Conservation (phyloP, 2,888 invertebrate species). For the Rhagonycha fulva region DNA sequence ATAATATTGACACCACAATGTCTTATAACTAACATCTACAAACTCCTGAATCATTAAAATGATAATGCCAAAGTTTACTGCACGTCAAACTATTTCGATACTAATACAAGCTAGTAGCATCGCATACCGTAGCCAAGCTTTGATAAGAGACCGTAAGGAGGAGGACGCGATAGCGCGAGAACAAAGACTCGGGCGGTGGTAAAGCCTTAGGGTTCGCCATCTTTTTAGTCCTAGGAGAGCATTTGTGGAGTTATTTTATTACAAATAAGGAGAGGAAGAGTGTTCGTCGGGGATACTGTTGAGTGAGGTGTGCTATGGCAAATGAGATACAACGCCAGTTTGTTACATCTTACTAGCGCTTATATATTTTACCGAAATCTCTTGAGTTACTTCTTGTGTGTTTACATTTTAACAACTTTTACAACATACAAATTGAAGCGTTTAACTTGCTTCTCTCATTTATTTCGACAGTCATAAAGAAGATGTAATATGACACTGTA, state of each 20-base stretch:
- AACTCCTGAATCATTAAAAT: slow-evolving; percentile 49
- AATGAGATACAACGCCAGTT: slow-evolving; percentile 52
- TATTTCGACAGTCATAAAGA: slow-evolving; percentile 21
- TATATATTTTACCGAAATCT: slow-evolving; percentile 39
- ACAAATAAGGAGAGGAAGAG: slow-evolving; percentile 57
- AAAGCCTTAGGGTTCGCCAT: slow-evolving; percentile 50
- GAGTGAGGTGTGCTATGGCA: slow-evolving; percentile 53
- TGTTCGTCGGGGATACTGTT: slow-evolving; percentile 52
- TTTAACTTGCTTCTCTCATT: slow-evolving; percentile 23
- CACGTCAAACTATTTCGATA: slow-evolving; percentile 49
- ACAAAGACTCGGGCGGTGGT: slow-evolving; percentile 45
- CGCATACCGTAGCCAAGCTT: slow-evolving; percentile 28
- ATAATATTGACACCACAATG: slow-evolving; percentile 35
- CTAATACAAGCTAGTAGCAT: slow-evolving; percentile 29
- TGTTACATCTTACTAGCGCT: slow-evolving; percentile 35
- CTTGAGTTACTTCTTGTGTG: slow-evolving; percentile 30
- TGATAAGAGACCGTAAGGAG: slow-evolving; percentile 33
- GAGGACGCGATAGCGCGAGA: slow-evolving; percentile 36
- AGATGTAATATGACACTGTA: slow-evolving; percentile 14
- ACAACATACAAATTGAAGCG: slow-evolving; percentile 28
- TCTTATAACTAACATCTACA: slow-evolving; percentile 30
- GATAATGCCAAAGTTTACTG: slow-evolving; percentile 49
- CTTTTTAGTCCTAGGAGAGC: slow-evolving; percentile 54
- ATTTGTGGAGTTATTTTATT: slow-evolving; percentile 57
- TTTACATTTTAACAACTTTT: slow-evolving; percentile 32